Evolutionary conservation across 2,888 invertebrate species (phyloP).

Genomic region (Brassicogethes aeneus): DNA sequence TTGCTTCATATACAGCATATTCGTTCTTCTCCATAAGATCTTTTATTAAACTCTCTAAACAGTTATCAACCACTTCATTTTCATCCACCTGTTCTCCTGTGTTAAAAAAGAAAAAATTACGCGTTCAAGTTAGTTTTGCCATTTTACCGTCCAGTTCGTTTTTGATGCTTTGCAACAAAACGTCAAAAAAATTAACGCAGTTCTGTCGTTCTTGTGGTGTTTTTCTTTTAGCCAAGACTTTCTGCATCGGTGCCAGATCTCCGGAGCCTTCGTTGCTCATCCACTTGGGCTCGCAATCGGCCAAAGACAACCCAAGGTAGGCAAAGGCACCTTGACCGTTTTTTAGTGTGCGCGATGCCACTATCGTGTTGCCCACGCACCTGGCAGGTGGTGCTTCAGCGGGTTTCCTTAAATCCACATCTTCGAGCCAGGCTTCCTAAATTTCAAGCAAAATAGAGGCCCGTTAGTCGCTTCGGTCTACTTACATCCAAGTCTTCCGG

Average conservation of each 20-base stretch:
- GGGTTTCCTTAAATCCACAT: constrained; percentile 20
- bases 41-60: constrained; percentile 32
- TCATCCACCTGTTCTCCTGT: constrained; percentile 20
- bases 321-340: constrained; percentile 41
- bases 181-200: constrained; percentile 38
- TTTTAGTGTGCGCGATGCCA: constrained; percentile 41
- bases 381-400: constrained; percentile 22
- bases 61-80: constrained; percentile 33
- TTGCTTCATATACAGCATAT: constrained; percentile 25
- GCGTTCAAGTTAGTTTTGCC: no score
- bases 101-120: no score
- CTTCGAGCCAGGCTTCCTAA: constrained; percentile 29
- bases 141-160: constrained; percentile 42
- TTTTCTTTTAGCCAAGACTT: constrained; percentile 34
- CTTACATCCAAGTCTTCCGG: constrained; percentile 22
- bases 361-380: constrained; percentile 38
- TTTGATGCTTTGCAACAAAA: constrained; percentile 37
- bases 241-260: constrained; percentile 26
- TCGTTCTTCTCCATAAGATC: constrained; percentile 30
- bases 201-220: constrained; percentile 34
- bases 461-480: no score
- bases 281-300: constrained; percentile 33
- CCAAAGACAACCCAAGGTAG: constrained; percentile 40
- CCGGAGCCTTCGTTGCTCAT: constrained; percentile 27
- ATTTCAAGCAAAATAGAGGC: no score